Conservation (phyloP, 37 sponge, comb jelly and placozoan genomes). For the Chondrosia reniformis region DNA sequence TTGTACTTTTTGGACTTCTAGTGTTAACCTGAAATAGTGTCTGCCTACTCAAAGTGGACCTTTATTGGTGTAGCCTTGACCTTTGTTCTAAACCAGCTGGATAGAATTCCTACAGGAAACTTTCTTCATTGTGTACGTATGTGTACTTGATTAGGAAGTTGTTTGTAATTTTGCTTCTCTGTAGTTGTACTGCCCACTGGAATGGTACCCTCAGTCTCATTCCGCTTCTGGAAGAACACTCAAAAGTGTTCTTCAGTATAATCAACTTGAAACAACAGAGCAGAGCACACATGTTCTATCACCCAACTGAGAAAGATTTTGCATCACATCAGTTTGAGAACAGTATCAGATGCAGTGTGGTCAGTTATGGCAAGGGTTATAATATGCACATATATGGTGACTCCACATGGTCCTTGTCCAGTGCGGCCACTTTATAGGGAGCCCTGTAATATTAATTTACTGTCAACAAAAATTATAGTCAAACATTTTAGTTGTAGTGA, state of each 20-base stretch:
- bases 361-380: background rate
- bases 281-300: constrained; percentile 8
- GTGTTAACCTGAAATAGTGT: no score
- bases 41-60: no score
- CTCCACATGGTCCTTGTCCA: background rate
- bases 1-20: no score
- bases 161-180: background rate
- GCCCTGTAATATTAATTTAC: background rate
- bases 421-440: background rate
- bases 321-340: background rate
- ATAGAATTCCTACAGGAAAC: no score
- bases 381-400: background rate
- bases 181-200: constrained; percentile 61
- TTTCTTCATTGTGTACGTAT: no score
- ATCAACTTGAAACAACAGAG: constrained; percentile 15
- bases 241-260: constrained; percentile 51
- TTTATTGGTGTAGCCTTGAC: no score
- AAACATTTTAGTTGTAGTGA: no score
- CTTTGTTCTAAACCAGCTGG: no score
- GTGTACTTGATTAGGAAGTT: no score
- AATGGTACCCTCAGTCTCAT: constrained; percentile 39
- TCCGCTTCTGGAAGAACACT: constrained; percentile 30
- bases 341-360: constrained; percentile 16
- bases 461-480: no score
- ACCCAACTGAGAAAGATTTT: constrained; percentile 5